Conservation (phyloP, 2,888 invertebrate species). For the Drosophila nr. medialis region DNA sequence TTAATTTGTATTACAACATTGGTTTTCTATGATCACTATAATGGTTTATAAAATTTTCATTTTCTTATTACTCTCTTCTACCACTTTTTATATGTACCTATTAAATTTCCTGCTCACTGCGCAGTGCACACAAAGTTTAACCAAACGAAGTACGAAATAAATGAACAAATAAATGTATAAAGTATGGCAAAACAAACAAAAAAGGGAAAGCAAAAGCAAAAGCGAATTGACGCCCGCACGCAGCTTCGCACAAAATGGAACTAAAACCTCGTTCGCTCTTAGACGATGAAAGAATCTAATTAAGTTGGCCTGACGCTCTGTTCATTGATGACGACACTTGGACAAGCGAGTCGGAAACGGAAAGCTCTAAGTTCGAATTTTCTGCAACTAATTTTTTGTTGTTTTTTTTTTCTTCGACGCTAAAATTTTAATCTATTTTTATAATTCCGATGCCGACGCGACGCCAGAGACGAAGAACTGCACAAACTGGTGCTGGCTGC, state of each 20-base stretch:
- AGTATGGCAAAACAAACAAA: constrained; percentile 15
- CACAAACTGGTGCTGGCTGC: constrained; percentile 5
- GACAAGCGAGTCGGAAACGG: constrained; percentile 42
- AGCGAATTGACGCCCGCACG: constrained; percentile 66
- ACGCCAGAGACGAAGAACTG: constrained; percentile 39
- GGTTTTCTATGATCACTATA: not conserved
- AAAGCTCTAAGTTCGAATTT: constrained; percentile 70
- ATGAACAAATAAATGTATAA: constrained; percentile 15
- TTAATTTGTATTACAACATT: not conserved
- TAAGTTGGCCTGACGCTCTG: constrained; percentile 41
- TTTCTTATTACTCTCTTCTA: not conserved
- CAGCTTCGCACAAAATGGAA: constrained; percentile 64
- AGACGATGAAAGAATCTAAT: constrained; percentile 43
- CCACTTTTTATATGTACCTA: constrained; percentile 22
- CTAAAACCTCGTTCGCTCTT: constrained; percentile 53
- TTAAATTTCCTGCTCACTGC: constrained; percentile 10
- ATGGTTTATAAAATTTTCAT: not conserved
- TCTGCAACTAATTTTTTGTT: constrained; percentile 62
- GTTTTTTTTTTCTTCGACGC: constrained; percentile 37
- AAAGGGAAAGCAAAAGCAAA: not conserved
- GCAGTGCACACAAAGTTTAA: constrained; percentile 7
- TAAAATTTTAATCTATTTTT: constrained; percentile 71
- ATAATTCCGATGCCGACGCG: constrained; percentile 46
- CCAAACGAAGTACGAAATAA: constrained; percentile 23
- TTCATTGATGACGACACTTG: constrained; percentile 72